These are phyloP conservation scores for Eulithis prunata DNA, from an alignment of 2,888 invertebrate species.

Conservation along the genomic window DNA sequence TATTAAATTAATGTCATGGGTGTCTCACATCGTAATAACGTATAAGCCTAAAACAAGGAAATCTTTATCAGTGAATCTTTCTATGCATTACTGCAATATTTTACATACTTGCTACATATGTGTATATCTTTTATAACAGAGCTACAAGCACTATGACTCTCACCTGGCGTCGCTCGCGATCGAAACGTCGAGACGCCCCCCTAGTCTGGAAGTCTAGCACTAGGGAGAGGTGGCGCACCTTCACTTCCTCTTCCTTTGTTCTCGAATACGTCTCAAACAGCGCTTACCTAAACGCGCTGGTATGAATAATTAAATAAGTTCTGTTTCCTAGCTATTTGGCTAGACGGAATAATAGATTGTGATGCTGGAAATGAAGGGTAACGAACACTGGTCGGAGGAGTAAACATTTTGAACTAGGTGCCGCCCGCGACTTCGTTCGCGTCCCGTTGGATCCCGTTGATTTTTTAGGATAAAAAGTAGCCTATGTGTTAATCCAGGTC, in stretches of 20 bases:
- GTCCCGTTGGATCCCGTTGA: no score
- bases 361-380: neutral
- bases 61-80: no score
- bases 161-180: conserved; percentile 35
- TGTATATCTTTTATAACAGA: neutral
- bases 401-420: no score
- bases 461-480: no score
- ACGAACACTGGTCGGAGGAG: no score
- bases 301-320: conserved; percentile 3
- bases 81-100: no score
- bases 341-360: neutral
- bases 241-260: conserved; percentile 22
- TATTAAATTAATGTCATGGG: no score
- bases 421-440: no score
- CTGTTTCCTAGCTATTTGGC: neutral
- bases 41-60: no score
- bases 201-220: conserved; percentile 23
- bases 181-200: conserved; percentile 33
- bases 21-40: no score
- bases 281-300: neutral
- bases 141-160: conserved; percentile 13
- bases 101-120: no score
- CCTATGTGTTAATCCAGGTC: no score
- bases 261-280: neutral
- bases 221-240: conserved; percentile 21